A percentile compares a stretch with the other conserved stretches of the same genome.
Evolutionary conservation across 2,113 vertebrate species (phyloP).

Genomic region (Anoura caudifer): DNA sequence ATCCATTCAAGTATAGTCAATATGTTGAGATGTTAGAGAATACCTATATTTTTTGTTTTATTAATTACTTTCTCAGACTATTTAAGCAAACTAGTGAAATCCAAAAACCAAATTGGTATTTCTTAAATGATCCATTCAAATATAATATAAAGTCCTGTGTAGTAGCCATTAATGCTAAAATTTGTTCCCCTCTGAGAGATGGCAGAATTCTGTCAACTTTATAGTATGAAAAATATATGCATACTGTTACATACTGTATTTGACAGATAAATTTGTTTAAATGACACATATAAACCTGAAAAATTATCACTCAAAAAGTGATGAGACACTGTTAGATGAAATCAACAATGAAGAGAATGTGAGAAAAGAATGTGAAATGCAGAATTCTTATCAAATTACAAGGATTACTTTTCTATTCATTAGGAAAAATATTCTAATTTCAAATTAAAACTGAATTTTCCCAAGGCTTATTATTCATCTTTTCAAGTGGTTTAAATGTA

Average conservation of each 20-base stretch:
- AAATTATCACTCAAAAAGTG: not conserved
- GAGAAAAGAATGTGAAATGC: not conserved
- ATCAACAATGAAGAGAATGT: not conserved
- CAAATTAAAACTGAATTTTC: constrained; percentile 22
- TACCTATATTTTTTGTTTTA: not conserved
- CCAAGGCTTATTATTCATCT: not conserved
- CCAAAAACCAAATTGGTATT: not conserved
- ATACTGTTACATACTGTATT: not conserved
- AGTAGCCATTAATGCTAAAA: not conserved
- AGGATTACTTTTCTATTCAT: not conserved
- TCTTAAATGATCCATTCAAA: not conserved
- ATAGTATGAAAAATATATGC: not conserved
- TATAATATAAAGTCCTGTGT: not conserved
- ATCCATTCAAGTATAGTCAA: not conserved
- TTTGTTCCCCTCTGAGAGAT: not conserved
- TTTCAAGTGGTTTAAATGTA: not conserved
- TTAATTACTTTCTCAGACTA: not conserved
- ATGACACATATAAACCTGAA: not conserved
- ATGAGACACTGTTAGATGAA: not conserved
- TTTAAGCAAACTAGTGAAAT: not conserved
- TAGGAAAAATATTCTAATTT: not conserved
- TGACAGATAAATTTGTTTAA: constrained; percentile 9
- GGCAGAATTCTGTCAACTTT: not conserved
- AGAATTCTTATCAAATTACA: not conserved
- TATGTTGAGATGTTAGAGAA: not conserved